Percentiles rank a stretch among this genome's conserved stretches.
Evolutionary conservation across 2,888 invertebrate genomes (phyloP).

Genomic region (Hirtodrosophila cameraria): DNA sequence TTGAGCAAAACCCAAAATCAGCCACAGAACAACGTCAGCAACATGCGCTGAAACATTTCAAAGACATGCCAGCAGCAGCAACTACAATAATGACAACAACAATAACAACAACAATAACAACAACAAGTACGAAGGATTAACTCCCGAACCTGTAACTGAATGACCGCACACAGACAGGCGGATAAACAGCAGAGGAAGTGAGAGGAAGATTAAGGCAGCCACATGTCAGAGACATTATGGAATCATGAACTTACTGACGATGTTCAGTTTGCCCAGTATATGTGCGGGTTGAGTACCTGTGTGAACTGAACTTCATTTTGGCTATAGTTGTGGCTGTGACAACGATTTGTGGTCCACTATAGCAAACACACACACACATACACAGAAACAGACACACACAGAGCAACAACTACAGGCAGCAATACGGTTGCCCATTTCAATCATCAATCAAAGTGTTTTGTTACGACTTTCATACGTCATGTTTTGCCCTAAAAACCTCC

Average conservation of each 20-base stretch:
- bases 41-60: slow-evolving; percentile 59
- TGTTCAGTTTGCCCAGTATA: slow-evolving; percentile 25
- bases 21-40: slow-evolving; percentile 41
- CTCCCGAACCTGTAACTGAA: slow-evolving; percentile 62
- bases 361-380: neutral
- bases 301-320: slow-evolving; percentile 47
- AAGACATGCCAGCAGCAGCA: slow-evolving; percentile 54
- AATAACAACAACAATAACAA: slow-evolving; percentile 18
- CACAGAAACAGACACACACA: slow-evolving; percentile 2
- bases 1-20: slow-evolving; percentile 45
- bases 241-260: slow-evolving; percentile 65
- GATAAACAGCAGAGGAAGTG: neutral
- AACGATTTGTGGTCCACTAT: slow-evolving; percentile 56
- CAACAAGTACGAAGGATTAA: slow-evolving; percentile 53
- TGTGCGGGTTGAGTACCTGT: slow-evolving; percentile 34
- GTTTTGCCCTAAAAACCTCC: slow-evolving; percentile 45
- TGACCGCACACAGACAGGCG: slow-evolving; percentile 54
- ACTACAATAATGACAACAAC: slow-evolving; percentile 13
- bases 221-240: slow-evolving; percentile 72
- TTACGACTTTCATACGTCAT: slow-evolving; percentile 73
- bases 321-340: slow-evolving; percentile 46
- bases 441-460: slow-evolving; percentile 78
- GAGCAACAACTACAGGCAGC: slow-evolving; percentile 12
- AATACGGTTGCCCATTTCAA: slow-evolving; percentile 52
- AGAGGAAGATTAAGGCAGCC: slow-evolving; percentile 29